phyloP scores from a whole-genome alignment of 2,888 invertebrate species.

The Drosophila nr. medialis region DNA sequence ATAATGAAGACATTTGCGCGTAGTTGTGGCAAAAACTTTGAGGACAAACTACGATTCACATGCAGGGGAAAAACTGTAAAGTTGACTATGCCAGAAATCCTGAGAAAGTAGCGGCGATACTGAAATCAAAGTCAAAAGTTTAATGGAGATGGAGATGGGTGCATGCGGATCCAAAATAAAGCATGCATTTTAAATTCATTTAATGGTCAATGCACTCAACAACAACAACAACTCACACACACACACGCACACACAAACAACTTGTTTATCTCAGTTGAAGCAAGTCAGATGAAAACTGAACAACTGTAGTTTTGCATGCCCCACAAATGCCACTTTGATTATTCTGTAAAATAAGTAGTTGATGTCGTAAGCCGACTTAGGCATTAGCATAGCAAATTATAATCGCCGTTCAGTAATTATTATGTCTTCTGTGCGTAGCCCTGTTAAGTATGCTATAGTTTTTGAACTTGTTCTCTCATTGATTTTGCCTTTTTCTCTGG shows the following conservation, averaged over 20 bases:
- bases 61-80: slow-evolving; percentile 18
- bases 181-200: slow-evolving; percentile 62
- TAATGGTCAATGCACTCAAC: slow-evolving; percentile 61
- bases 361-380: neutral
- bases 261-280: slow-evolving; percentile 33
- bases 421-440: neutral
- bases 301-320: neutral
- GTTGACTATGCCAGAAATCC: slow-evolving; percentile 1
- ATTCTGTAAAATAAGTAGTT: neutral
- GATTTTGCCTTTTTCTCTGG: neutral
- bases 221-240: slow-evolving; percentile 10
- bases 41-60: slow-evolving; percentile 36
- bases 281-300: neutral
- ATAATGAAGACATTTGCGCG: slow-evolving; percentile 50
- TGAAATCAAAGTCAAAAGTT: slow-evolving; percentile 18
- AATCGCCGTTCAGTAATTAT: neutral
- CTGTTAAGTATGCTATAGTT: neutral
- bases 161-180: slow-evolving; percentile 56
- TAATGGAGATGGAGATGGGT: slow-evolving; percentile 9
- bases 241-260: slow-evolving; percentile 11
- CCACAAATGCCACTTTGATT: neutral
- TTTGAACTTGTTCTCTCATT: neutral
- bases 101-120: slow-evolving; percentile 1
- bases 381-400: neutral
- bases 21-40: slow-evolving; percentile 47